Evolutionary conservation across 2,888 invertebrate genomes (phyloP), one percentile per base, ranked within the genome.

Genomic region (Limnephilus rhombicus): DNA sequence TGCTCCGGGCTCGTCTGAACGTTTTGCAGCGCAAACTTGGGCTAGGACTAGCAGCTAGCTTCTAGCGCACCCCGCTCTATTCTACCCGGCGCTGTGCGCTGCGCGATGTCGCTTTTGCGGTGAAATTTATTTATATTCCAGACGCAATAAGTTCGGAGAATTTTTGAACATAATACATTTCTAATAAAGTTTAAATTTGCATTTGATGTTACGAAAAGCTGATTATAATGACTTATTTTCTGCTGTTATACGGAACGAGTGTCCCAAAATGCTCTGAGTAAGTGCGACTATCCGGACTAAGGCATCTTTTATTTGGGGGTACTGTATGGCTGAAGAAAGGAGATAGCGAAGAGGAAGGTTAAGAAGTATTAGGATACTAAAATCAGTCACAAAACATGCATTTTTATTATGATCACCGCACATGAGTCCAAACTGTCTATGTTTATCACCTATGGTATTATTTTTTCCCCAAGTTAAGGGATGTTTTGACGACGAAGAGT

Each of bases 1-100:
- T 15, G 31, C 81, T 31, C 81, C 81, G 24, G 24, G 24, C 68
- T 24, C 68, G 68, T 68, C 68, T 68, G 68, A 68, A 68, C 68
- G 68, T 24, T 68, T 68, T 83, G 86, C 86, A 86, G 45, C 86
- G 86, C 86, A 86, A 86, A 86, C 86, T n/a, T 45, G 15, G 68
- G 68, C 24, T 24, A 68, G 68, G 68, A 18, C 18, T 9, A 37
- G 37, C 37, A 37, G 37, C 37, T 37, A 24, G 24, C 24, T 68
- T 24, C 68, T n/a, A 24, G 24, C 24, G 68, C 68, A 1, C 68
- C 15, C 53, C 53, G 53, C 53, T 68, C 18, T 68, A 5, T 24
- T 18, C 24, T 24, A 18, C 24, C 13, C 18, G 53, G 53, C 53
- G 53, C 24, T 4, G 15, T 1, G 53, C 15, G 53, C 68, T 24